A percentile compares a stretch with the other conserved stretches of the same genome.
These are phyloP conservation scores for Eremophila alpestris DNA, from an alignment of 2,797 vertebrate species.

Conservation along the genomic window DNA sequence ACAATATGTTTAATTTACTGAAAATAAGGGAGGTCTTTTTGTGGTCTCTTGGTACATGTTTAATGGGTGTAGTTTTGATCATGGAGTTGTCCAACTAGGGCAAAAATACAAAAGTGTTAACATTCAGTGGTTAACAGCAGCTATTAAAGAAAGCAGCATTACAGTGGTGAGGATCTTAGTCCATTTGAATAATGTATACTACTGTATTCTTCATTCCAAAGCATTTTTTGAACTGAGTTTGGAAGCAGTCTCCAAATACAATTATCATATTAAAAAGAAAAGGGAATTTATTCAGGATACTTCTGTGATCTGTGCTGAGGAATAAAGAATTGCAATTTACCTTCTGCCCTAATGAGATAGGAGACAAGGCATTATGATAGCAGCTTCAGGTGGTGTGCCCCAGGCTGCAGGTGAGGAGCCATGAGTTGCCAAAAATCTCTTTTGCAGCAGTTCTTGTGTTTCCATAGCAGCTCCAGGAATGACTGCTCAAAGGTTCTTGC, in stretches of 20 bases:
- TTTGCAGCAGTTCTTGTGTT: not conserved
- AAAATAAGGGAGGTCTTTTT: not conserved
- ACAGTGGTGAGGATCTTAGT: not conserved
- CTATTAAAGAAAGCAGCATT: not conserved
- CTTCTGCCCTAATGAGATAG: not conserved
- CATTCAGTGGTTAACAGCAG: not conserved
- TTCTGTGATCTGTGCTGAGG: not conserved
- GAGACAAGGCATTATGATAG: not conserved
- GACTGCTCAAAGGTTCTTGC: not conserved
- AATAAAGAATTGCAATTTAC: not conserved
- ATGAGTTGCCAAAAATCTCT: not conserved
- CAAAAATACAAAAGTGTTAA: not conserved
- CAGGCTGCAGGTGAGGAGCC: slow-evolving; percentile 7
- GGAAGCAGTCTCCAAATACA: not conserved
- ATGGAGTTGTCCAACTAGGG: not conserved
- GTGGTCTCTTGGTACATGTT: not conserved
- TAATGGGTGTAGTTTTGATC: not conserved
- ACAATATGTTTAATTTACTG: not conserved
- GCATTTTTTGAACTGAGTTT: not conserved
- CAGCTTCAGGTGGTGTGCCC: not conserved
- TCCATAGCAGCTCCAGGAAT: not conserved
- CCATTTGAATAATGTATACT: not conserved
- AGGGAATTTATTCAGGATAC: not conserved
- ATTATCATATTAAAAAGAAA: not conserved
- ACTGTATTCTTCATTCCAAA: not conserved